Evolutionary conservation across 2,797 vertebrate genomes (phyloP).

Genomic region (Adrianichthys oophorus): DNA sequence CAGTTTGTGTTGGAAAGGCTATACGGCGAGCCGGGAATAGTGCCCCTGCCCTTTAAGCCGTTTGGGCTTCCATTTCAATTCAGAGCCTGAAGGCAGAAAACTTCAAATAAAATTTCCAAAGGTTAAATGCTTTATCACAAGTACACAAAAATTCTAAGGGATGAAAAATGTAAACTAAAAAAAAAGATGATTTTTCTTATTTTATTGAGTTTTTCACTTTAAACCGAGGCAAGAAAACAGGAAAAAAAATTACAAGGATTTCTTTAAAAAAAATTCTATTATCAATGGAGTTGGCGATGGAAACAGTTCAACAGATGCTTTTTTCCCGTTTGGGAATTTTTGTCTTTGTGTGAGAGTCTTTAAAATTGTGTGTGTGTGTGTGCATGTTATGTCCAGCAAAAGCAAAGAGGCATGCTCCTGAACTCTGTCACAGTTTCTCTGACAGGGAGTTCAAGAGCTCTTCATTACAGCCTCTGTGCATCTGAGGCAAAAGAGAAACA

Average conservation of each 20-base stretch:
- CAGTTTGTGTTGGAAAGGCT: slow-evolving; percentile 71
- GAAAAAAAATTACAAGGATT: no score
- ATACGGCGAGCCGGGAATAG: slow-evolving; percentile 54
- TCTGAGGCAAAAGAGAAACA: slow-evolving; percentile 75
- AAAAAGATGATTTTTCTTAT: no score
- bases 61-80: slow-evolving; percentile 64
- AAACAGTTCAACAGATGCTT: slow-evolving; percentile 11
- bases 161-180: background rate
- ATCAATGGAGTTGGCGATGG: background rate
- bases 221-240: no score
- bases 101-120: slow-evolving; percentile 23
- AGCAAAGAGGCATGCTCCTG: slow-evolving; percentile 69
- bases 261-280: no score
- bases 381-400: slow-evolving; percentile 47
- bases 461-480: slow-evolving; percentile 83
- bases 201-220: no score
- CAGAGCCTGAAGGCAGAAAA: slow-evolving; percentile 58
- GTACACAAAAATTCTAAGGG: slow-evolving; percentile 44
- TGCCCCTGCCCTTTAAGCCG: slow-evolving; percentile 61
- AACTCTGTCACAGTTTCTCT: slow-evolving; percentile 85
- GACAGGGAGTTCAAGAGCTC: slow-evolving; percentile 85
- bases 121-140: slow-evolving; percentile 31
- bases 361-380: slow-evolving; percentile 22
- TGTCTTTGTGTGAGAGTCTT: no score
- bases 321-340: no score